These are phyloP conservation scores for Aldrovandia affinis DNA, from an alignment of 2,797 vertebrate species.

Conservation along the genomic window DNA sequence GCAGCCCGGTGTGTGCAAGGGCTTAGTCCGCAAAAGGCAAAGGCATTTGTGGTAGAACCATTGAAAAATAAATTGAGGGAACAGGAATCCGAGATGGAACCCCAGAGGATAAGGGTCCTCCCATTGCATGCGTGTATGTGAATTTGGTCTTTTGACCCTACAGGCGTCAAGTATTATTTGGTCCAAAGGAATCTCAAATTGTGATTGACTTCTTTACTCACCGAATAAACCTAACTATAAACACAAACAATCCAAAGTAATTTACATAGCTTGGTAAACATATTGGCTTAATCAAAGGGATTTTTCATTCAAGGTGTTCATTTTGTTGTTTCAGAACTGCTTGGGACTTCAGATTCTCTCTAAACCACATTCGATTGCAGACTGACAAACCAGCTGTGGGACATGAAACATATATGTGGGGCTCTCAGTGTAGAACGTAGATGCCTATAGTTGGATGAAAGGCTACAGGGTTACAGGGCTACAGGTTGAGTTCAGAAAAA, in stretches of 20 bases:
- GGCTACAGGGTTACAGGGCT: too few relatives aligned
- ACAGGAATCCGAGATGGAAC: slow-evolving; percentile 4
- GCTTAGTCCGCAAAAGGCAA: neutral
- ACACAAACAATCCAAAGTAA: neutral
- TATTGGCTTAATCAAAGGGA: neutral
- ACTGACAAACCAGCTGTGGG: neutral
- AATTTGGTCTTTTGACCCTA: neutral
- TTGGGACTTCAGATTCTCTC: neutral
- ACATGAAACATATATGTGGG: too few relatives aligned
- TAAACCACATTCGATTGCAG: neutral
- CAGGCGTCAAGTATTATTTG: neutral
- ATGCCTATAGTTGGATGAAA: too few relatives aligned
- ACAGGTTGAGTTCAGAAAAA: too few relatives aligned
- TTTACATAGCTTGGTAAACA: neutral
- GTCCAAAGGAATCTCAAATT: neutral
- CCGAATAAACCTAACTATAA: neutral
- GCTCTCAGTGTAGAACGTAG: too few relatives aligned
- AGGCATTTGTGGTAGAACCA: neutral
- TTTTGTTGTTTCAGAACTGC: neutral
- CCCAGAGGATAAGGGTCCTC: slow-evolving; percentile 42
- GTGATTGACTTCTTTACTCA: too few relatives aligned
- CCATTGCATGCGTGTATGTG: neutral
- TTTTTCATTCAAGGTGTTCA: neutral
- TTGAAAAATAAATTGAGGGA: neutral
- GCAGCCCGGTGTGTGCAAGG: neutral